phyloP scores from a whole-genome alignment of 2,113 vertebrate genomes.

The Mobula hypostoma region DNA sequence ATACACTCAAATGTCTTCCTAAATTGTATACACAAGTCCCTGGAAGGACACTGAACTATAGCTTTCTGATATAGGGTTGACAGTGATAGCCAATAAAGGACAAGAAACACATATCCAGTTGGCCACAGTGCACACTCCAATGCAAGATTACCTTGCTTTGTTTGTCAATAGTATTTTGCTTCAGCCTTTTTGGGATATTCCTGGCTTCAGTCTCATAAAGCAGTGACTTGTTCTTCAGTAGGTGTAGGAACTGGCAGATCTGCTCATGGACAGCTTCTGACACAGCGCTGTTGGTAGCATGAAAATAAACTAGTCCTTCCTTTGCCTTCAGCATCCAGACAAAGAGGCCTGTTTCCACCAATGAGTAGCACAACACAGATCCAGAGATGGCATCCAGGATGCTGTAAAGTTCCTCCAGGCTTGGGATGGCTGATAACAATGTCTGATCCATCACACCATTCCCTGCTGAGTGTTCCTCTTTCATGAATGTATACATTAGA shows the following conservation, averaged over 20 bases:
- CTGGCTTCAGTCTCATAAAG: constrained; percentile 21
- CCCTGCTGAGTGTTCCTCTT: background rate
- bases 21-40: background rate
- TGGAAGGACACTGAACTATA: background rate
- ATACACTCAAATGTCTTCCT: background rate
- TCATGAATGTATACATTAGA: background rate
- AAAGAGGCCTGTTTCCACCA: background rate
- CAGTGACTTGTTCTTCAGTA: constrained; percentile 28
- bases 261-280: background rate
- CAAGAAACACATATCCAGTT: background rate
- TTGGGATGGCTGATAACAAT: background rate
- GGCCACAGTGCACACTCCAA: background rate
- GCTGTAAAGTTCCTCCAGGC: background rate
- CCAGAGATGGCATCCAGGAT: background rate
- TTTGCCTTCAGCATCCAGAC: constrained; percentile 13
- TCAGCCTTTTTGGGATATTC: background rate
- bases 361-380: constrained; percentile 1
- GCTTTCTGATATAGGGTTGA: background rate
- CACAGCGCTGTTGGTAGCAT: background rate
- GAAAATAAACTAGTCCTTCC: constrained; percentile 1
- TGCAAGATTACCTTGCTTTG: background rate
- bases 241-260: background rate
- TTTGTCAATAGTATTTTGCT: background rate
- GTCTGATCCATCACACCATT: background rate
- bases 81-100: background rate